Conservation (phyloP, 1,140 invertebrate genomes). For the Ectropis grisescens region DNA sequence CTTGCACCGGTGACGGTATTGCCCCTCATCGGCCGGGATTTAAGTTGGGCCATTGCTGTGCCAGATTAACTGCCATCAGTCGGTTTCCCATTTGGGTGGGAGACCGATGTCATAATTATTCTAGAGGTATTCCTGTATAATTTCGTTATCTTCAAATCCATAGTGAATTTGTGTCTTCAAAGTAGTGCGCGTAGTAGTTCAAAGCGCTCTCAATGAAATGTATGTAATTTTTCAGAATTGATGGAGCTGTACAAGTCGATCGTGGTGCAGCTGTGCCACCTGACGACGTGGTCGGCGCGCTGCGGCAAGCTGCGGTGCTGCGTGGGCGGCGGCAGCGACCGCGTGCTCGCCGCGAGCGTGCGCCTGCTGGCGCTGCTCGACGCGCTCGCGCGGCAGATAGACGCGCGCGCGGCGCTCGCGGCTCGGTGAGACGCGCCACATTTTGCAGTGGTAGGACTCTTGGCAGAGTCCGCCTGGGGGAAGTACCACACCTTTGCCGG, state of each 20-base stretch:
- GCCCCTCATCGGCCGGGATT: too few species aligned
- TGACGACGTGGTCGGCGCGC: slow-evolving; percentile 12
- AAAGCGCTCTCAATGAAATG: neutral
- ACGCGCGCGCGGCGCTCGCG: slow-evolving; percentile 6
- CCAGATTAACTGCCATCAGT: too few species aligned
- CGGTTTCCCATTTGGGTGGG: too few species aligned
- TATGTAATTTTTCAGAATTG: slow-evolving; percentile 23
- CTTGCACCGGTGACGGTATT: too few species aligned
- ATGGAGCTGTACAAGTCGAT: slow-evolving; percentile 28
- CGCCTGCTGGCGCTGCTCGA: slow-evolving; percentile 30
- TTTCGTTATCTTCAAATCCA: neutral
- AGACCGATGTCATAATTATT: neutral
- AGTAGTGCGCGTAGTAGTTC: too few species aligned
- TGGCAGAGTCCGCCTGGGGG: too few species aligned
- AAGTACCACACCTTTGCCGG: too few species aligned
- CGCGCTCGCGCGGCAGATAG: slow-evolving; percentile 19
- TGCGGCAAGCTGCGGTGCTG: slow-evolving; percentile 20
- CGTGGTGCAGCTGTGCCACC: slow-evolving; percentile 29
- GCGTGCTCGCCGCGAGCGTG: slow-evolving; percentile 17
- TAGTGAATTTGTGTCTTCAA: too few species aligned
- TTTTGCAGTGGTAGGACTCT: too few species aligned
- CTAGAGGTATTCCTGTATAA: neutral
- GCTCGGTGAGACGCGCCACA: slow-evolving; percentile 7
- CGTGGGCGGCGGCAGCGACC: slow-evolving; percentile 24
- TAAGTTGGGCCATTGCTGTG: too few species aligned